Percentiles rank a stretch among this genome's conserved stretches.
phyloP scores from a whole-genome alignment of 2,797 vertebrate genomes.

The Ctenopoma multispine region DNA sequence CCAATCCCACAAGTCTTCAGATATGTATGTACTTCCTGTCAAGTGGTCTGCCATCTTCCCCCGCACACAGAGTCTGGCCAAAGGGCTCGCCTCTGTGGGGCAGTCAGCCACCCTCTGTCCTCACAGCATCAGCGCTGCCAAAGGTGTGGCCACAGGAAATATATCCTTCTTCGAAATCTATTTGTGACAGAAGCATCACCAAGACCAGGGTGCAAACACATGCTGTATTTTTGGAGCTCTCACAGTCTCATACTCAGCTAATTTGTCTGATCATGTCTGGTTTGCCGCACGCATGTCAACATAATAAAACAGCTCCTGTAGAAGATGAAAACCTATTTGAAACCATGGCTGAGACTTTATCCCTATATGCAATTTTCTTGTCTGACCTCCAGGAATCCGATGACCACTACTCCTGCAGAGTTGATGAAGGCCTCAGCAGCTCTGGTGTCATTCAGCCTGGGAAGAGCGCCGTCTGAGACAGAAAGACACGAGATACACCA shows the following conservation, averaged over 20 bases:
- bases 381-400: conserved; percentile 86
- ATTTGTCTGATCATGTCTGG: conserved; percentile 53
- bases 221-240: conserved; percentile 41
- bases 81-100: conserved; percentile 66
- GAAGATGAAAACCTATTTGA: conserved; percentile 24
- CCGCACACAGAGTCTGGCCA: conserved; percentile 71
- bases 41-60: conserved; percentile 66
- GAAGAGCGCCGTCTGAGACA: conserved; percentile 63
- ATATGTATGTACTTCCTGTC: conserved; percentile 72
- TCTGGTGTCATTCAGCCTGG: conserved; percentile 71
- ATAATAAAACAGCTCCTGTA: conserved; percentile 19
- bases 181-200: conserved; percentile 53
- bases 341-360: conserved; percentile 2
- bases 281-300: conserved; percentile 26
- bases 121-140: conserved; percentile 56
- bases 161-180: conserved; percentile 51
- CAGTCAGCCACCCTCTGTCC: conserved; percentile 44
- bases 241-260: conserved; percentile 17
- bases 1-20: conserved; percentile 81
- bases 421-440: conserved; percentile 80
- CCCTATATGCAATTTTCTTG: conserved; percentile 2
- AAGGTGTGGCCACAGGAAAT: conserved; percentile 71
- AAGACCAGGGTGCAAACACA: conserved; percentile 42
- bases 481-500: background rate
- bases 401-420: conserved; percentile 82